Evolutionary conservation across 2,888 invertebrate genomes (phyloP).

Genomic region (Cremastobaeus sp.): DNA sequence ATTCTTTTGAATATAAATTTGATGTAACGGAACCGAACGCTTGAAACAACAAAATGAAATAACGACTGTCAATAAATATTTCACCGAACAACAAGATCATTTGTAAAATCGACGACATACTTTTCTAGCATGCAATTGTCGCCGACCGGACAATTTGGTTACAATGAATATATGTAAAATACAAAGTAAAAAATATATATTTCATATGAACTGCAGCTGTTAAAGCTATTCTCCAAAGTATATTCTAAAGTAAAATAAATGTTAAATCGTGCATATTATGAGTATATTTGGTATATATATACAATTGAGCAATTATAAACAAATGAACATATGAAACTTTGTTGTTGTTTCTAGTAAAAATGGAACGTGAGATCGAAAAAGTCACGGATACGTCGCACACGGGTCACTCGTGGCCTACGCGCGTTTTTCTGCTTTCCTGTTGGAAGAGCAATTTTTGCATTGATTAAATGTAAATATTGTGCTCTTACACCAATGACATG

Average conservation of each 20-base stretch:
- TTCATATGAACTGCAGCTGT: constrained; percentile 75
- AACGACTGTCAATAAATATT: constrained; percentile 6
- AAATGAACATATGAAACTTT: constrained; percentile 1
- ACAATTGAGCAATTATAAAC: constrained; percentile 19
- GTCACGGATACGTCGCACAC: no score
- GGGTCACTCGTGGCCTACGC: no score
- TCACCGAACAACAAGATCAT: constrained; percentile 14
- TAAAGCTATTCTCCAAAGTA: constrained; percentile 74
- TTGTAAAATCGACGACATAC: constrained; percentile 18
- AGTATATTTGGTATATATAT: constrained; percentile 43
- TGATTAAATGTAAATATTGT: no score
- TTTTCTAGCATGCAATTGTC: constrained; percentile 39
- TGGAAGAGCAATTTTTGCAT: no score
- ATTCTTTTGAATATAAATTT: constrained; percentile 5
- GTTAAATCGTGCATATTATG: constrained; percentile 63
- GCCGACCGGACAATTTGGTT: constrained; percentile 34
- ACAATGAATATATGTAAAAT: constrained; percentile 54
- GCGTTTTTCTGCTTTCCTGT: no score
- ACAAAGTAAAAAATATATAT: constrained; percentile 65
- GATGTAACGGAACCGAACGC: neutral
- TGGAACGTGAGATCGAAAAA: no score
- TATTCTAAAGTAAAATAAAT: constrained; percentile 75
- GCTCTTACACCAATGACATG: no score
- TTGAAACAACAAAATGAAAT: neutral
- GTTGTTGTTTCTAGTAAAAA: constrained; percentile 12